Percentiles rank a stretch among this genome's conserved stretches.
Conservation (phyloP, 2,797 vertebrate species). For the Alca torda region DNA sequence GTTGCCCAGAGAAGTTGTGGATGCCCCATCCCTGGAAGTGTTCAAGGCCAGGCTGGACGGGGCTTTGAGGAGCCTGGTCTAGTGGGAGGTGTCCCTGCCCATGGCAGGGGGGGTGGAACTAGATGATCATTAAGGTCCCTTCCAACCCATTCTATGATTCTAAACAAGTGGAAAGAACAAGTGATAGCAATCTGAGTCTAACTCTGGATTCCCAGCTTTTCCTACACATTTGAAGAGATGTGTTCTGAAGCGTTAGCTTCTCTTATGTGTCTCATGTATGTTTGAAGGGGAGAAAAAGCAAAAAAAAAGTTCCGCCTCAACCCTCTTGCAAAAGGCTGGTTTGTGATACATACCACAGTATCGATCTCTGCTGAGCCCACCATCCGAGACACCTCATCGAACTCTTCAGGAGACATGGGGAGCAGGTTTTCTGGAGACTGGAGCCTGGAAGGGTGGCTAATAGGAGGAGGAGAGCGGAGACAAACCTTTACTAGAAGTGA, state of each 20-base stretch:
- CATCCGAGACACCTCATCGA: slow-evolving; percentile 78
- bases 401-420: slow-evolving; percentile 92
- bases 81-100: background rate
- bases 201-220: background rate
- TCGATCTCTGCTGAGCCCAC: slow-evolving; percentile 82
- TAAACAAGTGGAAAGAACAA: background rate
- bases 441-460: slow-evolving; percentile 81
- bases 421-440: slow-evolving; percentile 81
- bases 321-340: rapidly evolving
- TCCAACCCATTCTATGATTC: background rate
- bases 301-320: background rate
- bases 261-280: background rate
- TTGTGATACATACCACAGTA: slow-evolving; percentile 78
- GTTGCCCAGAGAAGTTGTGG: background rate
- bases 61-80: background rate
- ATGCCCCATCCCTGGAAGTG: background rate
- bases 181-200: background rate
- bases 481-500: background rate
- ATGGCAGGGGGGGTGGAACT: background rate
- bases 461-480: background rate
- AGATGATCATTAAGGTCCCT: background rate
- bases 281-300: no score
- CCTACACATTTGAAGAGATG: rapidly evolving
- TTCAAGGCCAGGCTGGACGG: background rate
- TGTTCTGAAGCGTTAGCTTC: background rate